phyloP scores from a whole-genome alignment of 2,113 vertebrate species.

The Alexandromys fortis region DNA sequence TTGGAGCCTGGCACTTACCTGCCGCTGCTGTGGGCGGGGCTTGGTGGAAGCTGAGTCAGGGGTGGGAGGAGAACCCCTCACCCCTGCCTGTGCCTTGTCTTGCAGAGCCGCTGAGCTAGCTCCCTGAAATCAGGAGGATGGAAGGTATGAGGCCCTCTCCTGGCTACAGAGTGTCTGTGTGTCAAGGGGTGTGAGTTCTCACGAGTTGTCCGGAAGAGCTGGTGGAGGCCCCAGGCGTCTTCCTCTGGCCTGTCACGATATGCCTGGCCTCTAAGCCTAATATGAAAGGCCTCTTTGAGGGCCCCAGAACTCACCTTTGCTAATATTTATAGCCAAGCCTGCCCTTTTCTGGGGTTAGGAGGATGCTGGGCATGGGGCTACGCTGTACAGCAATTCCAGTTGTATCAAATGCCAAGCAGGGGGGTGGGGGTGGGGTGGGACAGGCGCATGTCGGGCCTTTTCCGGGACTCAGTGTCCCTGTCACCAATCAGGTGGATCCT shows the following conservation, averaged over 20 bases:
- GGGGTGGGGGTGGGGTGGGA: background rate
- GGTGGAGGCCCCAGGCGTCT: background rate
- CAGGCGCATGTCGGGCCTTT: background rate
- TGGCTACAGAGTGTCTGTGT: background rate
- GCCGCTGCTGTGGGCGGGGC: background rate
- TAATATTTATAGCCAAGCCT: constrained; percentile 44
- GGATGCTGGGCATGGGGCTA: background rate
- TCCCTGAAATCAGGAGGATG: constrained; percentile 43
- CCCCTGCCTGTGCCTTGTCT: constrained; percentile 36
- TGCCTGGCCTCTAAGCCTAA: constrained; percentile 38
- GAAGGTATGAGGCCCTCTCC: constrained; percentile 57
- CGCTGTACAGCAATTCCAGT: background rate
- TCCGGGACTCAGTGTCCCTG: background rate
- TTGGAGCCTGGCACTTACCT: background rate
- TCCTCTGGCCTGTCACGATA: background rate
- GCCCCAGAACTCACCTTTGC: background rate
- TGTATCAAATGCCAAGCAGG: background rate
- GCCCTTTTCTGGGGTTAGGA: background rate
- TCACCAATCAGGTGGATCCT: background rate
- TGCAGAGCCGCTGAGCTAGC: constrained; percentile 54
- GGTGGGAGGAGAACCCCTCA: background rate
- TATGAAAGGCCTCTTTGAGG: background rate
- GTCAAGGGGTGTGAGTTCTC: background rate
- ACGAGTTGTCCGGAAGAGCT: background rate
- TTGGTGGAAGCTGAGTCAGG: background rate